A percentile compares a stretch with the other conserved stretches of the same genome.
phyloP scores from a whole-genome alignment of 2,797 vertebrate genomes.

The Diglossa cyanea region DNA sequence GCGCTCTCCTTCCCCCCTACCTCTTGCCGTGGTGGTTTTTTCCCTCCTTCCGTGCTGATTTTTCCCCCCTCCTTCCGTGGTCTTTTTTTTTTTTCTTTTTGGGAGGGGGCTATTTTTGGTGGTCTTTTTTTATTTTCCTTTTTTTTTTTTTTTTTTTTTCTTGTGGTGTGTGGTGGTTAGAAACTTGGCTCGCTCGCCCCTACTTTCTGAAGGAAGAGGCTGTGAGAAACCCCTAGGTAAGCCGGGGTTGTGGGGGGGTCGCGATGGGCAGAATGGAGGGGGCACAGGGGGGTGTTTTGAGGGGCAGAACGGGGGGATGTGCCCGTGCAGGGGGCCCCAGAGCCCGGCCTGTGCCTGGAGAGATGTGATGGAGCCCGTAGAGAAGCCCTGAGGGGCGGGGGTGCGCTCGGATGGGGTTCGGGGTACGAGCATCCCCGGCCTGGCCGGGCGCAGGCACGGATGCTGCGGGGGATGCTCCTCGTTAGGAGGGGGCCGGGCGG shows the following conservation, averaged over 20 bases:
- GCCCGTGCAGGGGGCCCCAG: not conserved
- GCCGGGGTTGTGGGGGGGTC: not conserved
- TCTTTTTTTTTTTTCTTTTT: not conserved
- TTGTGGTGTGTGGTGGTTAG: not conserved
- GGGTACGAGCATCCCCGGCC: not conserved
- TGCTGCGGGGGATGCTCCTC: slow-evolving; percentile 15
- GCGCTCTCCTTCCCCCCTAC: not conserved
- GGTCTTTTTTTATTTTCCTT: not conserved
- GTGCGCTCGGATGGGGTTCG: not conserved
- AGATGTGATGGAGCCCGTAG: not conserved
- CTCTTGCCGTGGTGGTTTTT: not conserved
- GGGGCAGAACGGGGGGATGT: not conserved
- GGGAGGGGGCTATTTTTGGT: not conserved
- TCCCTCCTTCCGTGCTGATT: not conserved
- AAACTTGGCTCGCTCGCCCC: not conserved
- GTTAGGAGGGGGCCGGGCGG: not conserved
- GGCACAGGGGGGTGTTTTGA: too few species aligned
- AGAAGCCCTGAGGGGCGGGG: not conserved
- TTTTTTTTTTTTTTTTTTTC: not conserved
- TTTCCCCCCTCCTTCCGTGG: not conserved
- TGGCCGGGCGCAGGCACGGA: not conserved
- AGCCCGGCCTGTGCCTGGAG: not conserved
- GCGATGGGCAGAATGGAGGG: not conserved
- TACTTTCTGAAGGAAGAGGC: slow-evolving; percentile 40
- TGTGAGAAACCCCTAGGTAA: slow-evolving; percentile 53